Evolutionary conservation across 2,113 vertebrate genomes (phyloP).

Genomic region (Cnemophilus loriae): DNA sequence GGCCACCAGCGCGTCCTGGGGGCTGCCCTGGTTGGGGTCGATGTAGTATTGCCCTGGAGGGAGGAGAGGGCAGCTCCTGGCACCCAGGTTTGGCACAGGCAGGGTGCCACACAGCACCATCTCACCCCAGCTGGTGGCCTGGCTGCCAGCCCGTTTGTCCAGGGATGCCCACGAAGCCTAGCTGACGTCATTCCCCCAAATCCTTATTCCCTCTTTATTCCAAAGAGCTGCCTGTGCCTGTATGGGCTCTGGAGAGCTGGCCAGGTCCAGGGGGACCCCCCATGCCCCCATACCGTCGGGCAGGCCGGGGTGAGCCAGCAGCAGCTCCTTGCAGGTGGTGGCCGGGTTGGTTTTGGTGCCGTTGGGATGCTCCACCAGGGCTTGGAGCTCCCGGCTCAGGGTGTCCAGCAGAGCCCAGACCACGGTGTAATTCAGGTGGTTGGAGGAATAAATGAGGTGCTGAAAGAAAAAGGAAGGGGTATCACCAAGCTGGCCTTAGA

Average conservation of each 20-base stretch:
- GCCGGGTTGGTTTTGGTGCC: slow-evolving; percentile 81
- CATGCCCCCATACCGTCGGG: slow-evolving; percentile 66
- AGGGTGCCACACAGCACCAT: fast-evolving
- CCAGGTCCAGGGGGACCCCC: not conserved
- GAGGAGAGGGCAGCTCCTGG: not conserved
- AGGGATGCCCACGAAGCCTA: not conserved
- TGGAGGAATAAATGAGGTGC: slow-evolving; percentile 76
- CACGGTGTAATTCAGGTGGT: slow-evolving; percentile 69
- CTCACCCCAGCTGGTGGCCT: not conserved
- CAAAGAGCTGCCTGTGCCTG: not conserved
- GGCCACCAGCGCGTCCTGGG: slow-evolving; percentile 77
- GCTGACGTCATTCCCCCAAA: not conserved
- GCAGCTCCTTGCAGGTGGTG: slow-evolving; percentile 85
- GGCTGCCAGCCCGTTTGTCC: fast-evolving
- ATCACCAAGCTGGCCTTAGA: not conserved
- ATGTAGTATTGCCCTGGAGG: slow-evolving; percentile 86
- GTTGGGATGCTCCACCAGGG: slow-evolving; percentile 77
- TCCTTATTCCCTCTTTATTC: not conserved
- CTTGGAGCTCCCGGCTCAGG: slow-evolving; percentile 75
- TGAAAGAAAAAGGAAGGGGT: not conserved
- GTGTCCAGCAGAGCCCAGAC: slow-evolving; percentile 75
- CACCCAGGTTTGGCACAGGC: not conserved
- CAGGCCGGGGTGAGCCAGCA: slow-evolving; percentile 80
- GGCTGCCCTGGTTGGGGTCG: slow-evolving; percentile 89
- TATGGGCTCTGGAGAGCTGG: not conserved